A percentile compares a stretch with the other conserved stretches of the same genome.
Conservation (phyloP, 2,113 vertebrate species). For the Ceyx melanurus region DNA sequence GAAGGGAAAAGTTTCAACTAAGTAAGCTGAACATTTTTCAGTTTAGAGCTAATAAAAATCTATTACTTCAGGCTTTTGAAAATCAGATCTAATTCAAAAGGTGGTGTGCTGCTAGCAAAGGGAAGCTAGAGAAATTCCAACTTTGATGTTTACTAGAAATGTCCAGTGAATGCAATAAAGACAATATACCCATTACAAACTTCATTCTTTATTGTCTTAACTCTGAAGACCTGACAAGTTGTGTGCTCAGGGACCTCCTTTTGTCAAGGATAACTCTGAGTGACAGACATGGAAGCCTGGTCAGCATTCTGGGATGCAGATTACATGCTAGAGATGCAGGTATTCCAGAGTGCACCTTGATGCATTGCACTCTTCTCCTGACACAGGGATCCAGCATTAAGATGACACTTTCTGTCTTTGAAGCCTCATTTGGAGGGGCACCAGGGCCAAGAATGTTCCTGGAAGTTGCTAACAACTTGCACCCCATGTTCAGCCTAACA, state of each 20-base stretch:
- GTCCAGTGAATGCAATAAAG: neutral
- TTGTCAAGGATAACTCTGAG: neutral
- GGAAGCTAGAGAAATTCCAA: neutral
- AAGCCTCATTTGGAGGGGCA: neutral
- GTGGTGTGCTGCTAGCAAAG: neutral
- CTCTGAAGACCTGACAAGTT: neutral
- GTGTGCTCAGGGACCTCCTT: neutral
- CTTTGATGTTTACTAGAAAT: neutral
- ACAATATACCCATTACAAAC: neutral
- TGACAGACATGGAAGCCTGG: neutral
- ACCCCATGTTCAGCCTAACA: neutral
- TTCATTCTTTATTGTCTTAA: neutral
- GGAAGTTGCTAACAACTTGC: neutral
- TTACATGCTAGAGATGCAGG: neutral
- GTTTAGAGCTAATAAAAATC: neutral
- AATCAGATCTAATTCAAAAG: neutral
- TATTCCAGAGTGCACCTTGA: neutral
- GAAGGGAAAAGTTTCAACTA: neutral
- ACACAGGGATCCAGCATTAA: neutral
- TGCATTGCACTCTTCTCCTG: neutral
- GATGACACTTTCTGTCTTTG: neutral
- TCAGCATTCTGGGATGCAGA: neutral
- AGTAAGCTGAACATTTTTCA: neutral
- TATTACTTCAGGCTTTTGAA: neutral
- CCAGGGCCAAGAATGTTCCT: neutral